Base-by-base conservation (phyloP, 2,888 invertebrate genomes). In the Patella depressa region DNA sequence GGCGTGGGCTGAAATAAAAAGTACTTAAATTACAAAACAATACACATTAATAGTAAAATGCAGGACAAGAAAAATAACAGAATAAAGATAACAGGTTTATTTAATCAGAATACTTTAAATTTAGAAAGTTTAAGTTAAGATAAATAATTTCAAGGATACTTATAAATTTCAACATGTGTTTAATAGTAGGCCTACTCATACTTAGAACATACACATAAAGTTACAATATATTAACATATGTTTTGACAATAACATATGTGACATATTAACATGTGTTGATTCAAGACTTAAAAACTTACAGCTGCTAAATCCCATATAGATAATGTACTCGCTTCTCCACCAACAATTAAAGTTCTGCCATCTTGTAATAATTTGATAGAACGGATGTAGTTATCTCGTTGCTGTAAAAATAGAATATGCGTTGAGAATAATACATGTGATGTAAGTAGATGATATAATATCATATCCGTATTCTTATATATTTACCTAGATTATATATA, bases 291-390 rank as follows among this genome's bases (percentile, higher is more conserved):
- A 34, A 71, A 55, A 87, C 91, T 90, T 84, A 92, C 92, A 86
- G 96, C 95, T 81, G 95, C 96, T 84, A 99, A 93, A 92, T 98
- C 98, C 98, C 98, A 99, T 86, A 98, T 97, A 79, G 97, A 97
- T 83, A 98, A 94, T 89, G 97, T 97, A 85, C 96, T 96, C 71
- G 98, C 98, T 92, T 98, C 98, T 12, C 98, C 98, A 74, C 98
- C 98, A 76, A 99, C 98, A 85, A 99, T 96, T 78, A 99, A 93
- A 73, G 98, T 98, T 77, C 97, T 93, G 0, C 97, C 97, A 92
- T 98, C 98, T 81, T 91, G 97, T 78, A 98, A 93, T 54, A 99
- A 93, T 92, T 98, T 98, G 85, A 98, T 98, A 53, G 98, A 98
- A 81, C 98, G 94, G 86, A 99, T 98, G 93, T 98, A 98, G 93